Percentiles rank a stretch among this genome's conserved stretches.
Evolutionary conservation across 1,140 invertebrate species (phyloP).

Genomic region (Drosophila azteca): DNA sequence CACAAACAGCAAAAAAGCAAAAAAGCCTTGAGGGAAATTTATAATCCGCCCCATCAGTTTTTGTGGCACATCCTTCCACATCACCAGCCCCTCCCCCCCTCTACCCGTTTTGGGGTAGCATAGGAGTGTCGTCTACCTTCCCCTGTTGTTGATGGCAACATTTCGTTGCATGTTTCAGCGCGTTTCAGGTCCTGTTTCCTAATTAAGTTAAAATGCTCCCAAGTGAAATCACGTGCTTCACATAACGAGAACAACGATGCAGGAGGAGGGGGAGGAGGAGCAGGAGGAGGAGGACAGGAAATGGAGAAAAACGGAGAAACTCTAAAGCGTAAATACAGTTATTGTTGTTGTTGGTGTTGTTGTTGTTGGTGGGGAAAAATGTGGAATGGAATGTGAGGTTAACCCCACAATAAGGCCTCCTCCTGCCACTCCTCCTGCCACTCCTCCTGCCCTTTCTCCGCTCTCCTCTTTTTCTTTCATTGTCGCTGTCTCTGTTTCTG

Average conservation of each 20-base stretch:
- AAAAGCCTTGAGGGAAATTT: too few relatives aligned
- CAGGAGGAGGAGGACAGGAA: neutral
- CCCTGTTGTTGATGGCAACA: constrained; percentile 18
- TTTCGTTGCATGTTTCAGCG: constrained; percentile 51
- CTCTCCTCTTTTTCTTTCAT: neutral
- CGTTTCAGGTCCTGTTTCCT: constrained; percentile 32
- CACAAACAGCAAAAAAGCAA: too few relatives aligned
- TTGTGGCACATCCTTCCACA: too few relatives aligned
- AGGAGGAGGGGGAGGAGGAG: neutral
- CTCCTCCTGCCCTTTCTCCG: too few relatives aligned
- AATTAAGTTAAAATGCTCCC: constrained; percentile 82
- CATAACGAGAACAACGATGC: constrained; percentile 45
- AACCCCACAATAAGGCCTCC: constrained; percentile 16
- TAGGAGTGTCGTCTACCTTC: neutral
- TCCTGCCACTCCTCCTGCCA: too few relatives aligned
- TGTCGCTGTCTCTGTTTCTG: too few relatives aligned
- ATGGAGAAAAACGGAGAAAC: constrained; percentile 13
- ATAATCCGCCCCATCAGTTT: too few relatives aligned
- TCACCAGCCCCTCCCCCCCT: neutral
- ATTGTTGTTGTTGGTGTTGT: constrained; percentile 10
- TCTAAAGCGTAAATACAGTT: constrained; percentile 49
- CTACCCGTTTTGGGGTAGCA: too few relatives aligned
- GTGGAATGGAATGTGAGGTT: neutral
- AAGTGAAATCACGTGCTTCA: constrained; percentile 74
- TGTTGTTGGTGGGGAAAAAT: neutral